phyloP scores from a whole-genome alignment of 2,888 invertebrate genomes.

The Volucella inflata region DNA sequence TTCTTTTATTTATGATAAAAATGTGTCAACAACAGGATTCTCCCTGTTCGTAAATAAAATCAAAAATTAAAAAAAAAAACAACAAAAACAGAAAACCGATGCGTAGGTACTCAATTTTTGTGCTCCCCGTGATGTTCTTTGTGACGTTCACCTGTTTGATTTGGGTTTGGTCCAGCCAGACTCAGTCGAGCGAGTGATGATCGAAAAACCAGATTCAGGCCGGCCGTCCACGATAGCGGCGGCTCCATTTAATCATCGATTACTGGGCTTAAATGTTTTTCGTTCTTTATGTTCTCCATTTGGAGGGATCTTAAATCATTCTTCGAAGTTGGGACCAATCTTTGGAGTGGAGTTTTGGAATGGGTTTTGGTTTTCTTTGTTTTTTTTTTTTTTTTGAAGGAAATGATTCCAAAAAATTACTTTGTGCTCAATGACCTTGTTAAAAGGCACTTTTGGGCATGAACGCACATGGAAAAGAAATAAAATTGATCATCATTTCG shows the following conservation, averaged over 20 bases:
- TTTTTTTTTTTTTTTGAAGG: conserved; percentile 1
- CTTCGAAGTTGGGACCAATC: conserved; percentile 12
- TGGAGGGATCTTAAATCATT: conserved; percentile 62
- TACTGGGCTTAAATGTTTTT: conserved; percentile 58
- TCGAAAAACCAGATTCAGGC: conserved; percentile 52
- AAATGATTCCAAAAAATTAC: conserved; percentile 7
- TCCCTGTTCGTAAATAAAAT: conserved; percentile 40
- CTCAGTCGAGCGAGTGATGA: background rate
- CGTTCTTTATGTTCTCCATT: conserved; percentile 71
- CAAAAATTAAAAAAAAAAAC: conserved; percentile 5
- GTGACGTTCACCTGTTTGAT: conserved; percentile 61
- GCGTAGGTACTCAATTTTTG: conserved; percentile 40
- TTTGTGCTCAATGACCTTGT: conserved; percentile 49
- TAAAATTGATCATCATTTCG: conserved; percentile 45
- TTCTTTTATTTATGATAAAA: conserved; percentile 55
- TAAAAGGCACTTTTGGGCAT: conserved; percentile 44
- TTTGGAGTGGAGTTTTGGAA: too few relatives aligned
- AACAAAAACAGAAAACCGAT: conserved; percentile 7
- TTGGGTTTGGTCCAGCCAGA: conserved; percentile 9
- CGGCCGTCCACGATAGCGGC: conserved; percentile 22
- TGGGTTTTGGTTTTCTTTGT: background rate
- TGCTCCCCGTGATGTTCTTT: conserved; percentile 46
- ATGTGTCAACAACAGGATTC: conserved; percentile 64
- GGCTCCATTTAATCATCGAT: conserved; percentile 72
- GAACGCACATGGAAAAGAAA: conserved; percentile 26